Conservation (phyloP, 2,888 invertebrate species). For the Zaprionus obscuricornis region DNA sequence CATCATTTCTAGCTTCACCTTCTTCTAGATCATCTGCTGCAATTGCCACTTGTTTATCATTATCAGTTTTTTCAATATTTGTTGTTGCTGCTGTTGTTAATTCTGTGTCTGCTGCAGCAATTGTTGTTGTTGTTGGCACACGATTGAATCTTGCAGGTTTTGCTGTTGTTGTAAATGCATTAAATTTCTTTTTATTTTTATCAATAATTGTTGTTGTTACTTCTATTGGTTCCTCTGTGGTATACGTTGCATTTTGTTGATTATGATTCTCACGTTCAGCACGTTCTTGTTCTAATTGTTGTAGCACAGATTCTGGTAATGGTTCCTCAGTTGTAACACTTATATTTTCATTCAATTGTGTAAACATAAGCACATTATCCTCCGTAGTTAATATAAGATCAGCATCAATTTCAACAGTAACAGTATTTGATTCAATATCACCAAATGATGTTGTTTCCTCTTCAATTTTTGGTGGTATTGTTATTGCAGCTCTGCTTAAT, state of each 20-base stretch:
- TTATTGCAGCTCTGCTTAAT: not conserved
- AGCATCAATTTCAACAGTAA: constrained; percentile 41
- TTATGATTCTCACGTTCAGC: not conserved
- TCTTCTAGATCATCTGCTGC: too few relatives aligned
- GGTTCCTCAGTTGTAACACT: constrained; percentile 47
- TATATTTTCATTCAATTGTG: constrained; percentile 18
- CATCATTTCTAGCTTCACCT: too few relatives aligned
- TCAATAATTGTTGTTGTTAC: not conserved
- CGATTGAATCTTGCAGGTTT: too few relatives aligned
- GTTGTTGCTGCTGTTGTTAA: not conserved
- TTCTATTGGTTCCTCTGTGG: too few relatives aligned
- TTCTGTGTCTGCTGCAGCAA: too few relatives aligned
- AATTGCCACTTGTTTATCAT: too few relatives aligned
- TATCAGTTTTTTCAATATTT: not conserved
- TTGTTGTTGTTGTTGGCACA: too few relatives aligned
- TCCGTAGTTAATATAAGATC: constrained; percentile 51
- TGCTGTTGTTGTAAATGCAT: too few relatives aligned
- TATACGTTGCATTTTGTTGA: too few relatives aligned
- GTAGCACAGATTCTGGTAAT: constrained; percentile 49
- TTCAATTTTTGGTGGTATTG: not conserved
- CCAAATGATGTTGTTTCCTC: constrained; percentile 25
- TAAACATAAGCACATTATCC: constrained; percentile 25
- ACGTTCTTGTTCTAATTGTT: constrained; percentile 32
- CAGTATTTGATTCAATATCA: constrained; percentile 18
- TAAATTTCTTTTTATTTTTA: not conserved